Base-by-base conservation (phyloP, 2,888 invertebrate genomes). In the Isotomurus palustris region DNA sequence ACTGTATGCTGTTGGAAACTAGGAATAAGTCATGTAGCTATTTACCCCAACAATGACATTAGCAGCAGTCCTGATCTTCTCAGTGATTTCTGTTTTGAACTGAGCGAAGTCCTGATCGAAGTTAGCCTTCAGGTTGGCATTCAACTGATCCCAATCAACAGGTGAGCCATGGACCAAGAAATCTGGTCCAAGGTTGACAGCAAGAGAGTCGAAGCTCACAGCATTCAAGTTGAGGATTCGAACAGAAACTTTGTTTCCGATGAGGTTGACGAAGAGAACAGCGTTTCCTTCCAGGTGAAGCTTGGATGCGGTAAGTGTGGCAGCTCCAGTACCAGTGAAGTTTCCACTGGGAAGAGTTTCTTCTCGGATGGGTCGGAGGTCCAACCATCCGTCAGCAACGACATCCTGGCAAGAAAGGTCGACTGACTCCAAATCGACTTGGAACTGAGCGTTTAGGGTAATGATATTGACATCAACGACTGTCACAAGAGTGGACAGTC, bases 301-400 rank as follows among this genome's bases (percentile, higher is more conserved):
- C 3, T 41, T 44, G n/a, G 36, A 35, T 19, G 32, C 59, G 6
- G 14, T 2, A 12, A 56, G 17, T 22, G n/a, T 25, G 17, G 45
- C 57, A 17, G 3, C 14, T 12, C 63, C 60, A 3, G 32, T 17
- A 14, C 60, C 64, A 8, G 53, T 53, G 28, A 58, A 51, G 45
- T 55, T 49, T n/a, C 64, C 64, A n/a, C 43, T 28, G 27, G 64
- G 64, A 24, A 64, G 25, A 38, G 58, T 55, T 21, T 41, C 57
- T 3, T 44, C 29, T 10, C 53, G 29, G 51, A 64, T 32, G 0
- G 64, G 64, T 21, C 55, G 49, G 22, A 50, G 56, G 53, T 60
- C 60, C 21, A 64, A 14, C 44, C 49, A 53, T 12, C 64, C 64
- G 2, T 17, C 24, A 27, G 51, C 58, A 14, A 3, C 45, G 12